Percentiles rank a stretch among this genome's conserved stretches.
Conservation (phyloP, 2,113 vertebrate species). For the Erpornis zantholeuca region DNA sequence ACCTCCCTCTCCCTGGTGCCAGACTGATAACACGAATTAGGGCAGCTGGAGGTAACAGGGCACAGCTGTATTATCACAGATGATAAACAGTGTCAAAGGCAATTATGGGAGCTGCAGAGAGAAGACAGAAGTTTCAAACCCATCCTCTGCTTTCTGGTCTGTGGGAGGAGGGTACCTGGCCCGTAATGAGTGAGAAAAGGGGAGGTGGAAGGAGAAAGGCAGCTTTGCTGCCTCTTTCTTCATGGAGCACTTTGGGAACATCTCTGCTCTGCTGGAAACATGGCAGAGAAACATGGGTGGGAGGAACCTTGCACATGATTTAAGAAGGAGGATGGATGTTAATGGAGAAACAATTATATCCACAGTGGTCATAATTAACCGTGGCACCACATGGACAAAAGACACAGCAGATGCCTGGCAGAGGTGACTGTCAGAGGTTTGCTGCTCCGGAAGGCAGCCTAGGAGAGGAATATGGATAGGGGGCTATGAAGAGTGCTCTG, state of each 20-base stretch:
- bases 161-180: background rate
- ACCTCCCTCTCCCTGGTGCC: background rate
- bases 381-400: background rate
- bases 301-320: accelerated
- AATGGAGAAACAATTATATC: background rate
- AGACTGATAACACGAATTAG: constrained; percentile 36
- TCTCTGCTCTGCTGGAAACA: background rate
- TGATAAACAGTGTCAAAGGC: constrained; percentile 59
- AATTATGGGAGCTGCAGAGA: background rate
- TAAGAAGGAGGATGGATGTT: background rate
- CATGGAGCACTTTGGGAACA: accelerated
- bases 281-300: background rate
- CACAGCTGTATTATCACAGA: constrained; percentile 54
- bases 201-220: background rate
- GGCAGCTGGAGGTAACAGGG: constrained; percentile 12
- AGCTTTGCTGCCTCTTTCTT: background rate
- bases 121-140: constrained; percentile 8
- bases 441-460: background rate
- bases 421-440: background rate
- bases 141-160: background rate
- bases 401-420: background rate
- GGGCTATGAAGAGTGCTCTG: background rate
- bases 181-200: background rate
- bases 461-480: background rate
- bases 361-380: background rate